Percentiles rank a stretch among this genome's conserved stretches.
These are phyloP conservation scores for Ptyas mucosa DNA, from an alignment of 2,113 vertebrate species.

Conservation along the genomic window DNA sequence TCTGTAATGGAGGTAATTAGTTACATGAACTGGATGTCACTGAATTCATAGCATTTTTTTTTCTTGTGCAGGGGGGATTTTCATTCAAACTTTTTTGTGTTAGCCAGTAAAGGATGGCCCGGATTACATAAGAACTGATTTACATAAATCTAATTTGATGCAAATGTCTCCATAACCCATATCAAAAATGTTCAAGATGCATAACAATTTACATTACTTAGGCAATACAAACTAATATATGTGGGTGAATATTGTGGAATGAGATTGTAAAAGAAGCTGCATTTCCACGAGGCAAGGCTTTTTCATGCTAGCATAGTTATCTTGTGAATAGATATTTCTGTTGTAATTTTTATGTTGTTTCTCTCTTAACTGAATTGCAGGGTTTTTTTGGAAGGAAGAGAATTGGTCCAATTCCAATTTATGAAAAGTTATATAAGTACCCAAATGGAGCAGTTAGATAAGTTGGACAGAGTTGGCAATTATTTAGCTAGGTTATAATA, in stretches of 20 bases:
- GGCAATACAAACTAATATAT: not conserved
- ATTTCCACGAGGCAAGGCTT: not conserved
- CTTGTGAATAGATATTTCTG: not conserved
- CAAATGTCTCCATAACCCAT: not conserved
- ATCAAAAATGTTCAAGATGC: not conserved
- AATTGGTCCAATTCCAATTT: not conserved
- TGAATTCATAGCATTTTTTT: not conserved
- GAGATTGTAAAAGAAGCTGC: not conserved
- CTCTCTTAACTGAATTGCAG: not conserved
- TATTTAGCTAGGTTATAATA: not conserved
- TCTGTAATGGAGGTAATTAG: not conserved
- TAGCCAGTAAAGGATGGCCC: too few relatives aligned
- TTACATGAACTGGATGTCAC: not conserved
- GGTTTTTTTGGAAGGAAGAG: not conserved
- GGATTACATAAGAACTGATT: not conserved
- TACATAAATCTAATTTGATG: not conserved
- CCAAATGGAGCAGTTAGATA: not conserved
- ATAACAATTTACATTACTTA: not conserved
- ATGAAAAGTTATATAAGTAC: not conserved
- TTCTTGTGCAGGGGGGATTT: not conserved
- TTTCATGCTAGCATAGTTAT: not conserved
- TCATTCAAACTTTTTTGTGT: not conserved
- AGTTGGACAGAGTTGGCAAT: not conserved
- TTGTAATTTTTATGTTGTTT: not conserved
- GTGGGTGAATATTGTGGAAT: not conserved